These are phyloP conservation scores for Masnerella sp. DNA, from an alignment of 2,888 invertebrate genomes.

Conservation along the genomic window DNA sequence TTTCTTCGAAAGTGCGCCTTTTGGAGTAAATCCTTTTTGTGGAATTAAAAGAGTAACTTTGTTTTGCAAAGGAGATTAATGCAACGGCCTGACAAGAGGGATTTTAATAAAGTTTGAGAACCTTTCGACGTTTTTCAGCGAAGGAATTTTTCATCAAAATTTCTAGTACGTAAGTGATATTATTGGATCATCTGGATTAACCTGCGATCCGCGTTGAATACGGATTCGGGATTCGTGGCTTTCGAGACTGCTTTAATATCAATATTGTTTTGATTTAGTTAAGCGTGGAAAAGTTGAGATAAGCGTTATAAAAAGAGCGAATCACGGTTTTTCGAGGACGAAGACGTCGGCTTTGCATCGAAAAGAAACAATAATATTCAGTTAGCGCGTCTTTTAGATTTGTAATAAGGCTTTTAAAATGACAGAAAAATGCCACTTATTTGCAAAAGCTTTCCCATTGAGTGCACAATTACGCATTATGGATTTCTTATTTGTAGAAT, in stretches of 20 bases:
- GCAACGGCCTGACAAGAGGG: slow-evolving; percentile 19
- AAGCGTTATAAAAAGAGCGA: too few relatives aligned
- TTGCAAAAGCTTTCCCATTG: too few relatives aligned
- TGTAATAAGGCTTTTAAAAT: too few relatives aligned
- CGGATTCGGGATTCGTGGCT: background rate
- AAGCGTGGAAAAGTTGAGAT: background rate
- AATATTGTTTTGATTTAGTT: too few relatives aligned
- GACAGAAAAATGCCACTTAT: too few relatives aligned
- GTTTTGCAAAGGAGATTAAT: slow-evolving; percentile 37
- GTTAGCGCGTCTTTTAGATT: too few relatives aligned
- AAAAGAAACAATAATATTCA: too few relatives aligned
- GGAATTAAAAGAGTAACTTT: slow-evolving; percentile 30
- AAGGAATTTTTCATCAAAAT: slow-evolving; percentile 26
- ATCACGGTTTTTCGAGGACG: too few relatives aligned
- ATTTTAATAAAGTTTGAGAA: slow-evolving; percentile 30
- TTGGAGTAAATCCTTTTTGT: slow-evolving; percentile 20
- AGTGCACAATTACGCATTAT: too few relatives aligned
- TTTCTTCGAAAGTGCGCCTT: slow-evolving; percentile 24
- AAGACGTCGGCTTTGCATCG: too few relatives aligned
- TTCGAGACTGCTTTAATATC: background rate
- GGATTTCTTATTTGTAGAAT: too few relatives aligned
- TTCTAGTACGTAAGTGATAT: slow-evolving; percentile 21
- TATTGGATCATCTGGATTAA: slow-evolving; percentile 18
- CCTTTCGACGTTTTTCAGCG: slow-evolving; percentile 7
- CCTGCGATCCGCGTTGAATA: slow-evolving; percentile 7